These are phyloP conservation scores for Zygaena filipendulae DNA, from an alignment of 2,888 invertebrate species.

Conservation along the genomic window DNA sequence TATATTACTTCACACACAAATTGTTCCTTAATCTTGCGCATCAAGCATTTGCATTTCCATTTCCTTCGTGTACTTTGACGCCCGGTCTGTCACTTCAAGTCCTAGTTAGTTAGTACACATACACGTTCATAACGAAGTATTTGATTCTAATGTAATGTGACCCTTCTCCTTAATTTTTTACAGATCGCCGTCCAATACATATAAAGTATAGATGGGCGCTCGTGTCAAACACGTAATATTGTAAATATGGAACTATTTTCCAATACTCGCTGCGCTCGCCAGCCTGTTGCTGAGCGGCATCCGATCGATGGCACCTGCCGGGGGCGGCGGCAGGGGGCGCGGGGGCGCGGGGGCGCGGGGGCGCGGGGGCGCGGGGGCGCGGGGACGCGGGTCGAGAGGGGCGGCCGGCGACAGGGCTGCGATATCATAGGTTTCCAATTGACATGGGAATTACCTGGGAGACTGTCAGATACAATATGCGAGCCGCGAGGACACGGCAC, in stretches of 20 bases:
- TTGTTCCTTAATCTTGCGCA: too few species aligned
- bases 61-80: too few species aligned
- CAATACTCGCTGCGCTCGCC: constrained; percentile 15
- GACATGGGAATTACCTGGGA: constrained; percentile 1
- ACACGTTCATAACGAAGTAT: too few species aligned
- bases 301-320: constrained; percentile 25
- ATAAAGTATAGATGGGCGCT: too few species aligned
- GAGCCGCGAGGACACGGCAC: too few species aligned
- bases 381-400: constrained; percentile 1
- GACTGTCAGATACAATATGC: too few species aligned
- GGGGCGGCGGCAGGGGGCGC: constrained; percentile 5
- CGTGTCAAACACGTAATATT: too few species aligned
- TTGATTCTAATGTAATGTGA: constrained; percentile 1
- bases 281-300: constrained; percentile 23
- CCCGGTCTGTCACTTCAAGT: too few species aligned
- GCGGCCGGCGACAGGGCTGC: constrained; percentile 1
- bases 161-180: constrained; percentile 2
- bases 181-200: too few species aligned
- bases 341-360: constrained; percentile 1
- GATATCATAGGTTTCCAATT: background rate
- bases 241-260: constrained; percentile 15
- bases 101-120: too few species aligned
- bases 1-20: too few species aligned
- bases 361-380: constrained; percentile 1
- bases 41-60: too few species aligned